A percentile compares a stretch with the other conserved stretches of the same genome.
These are phyloP conservation scores for Cheirogaleus medius DNA, from an alignment of 2,113 vertebrate genomes.

Conservation along the genomic window DNA sequence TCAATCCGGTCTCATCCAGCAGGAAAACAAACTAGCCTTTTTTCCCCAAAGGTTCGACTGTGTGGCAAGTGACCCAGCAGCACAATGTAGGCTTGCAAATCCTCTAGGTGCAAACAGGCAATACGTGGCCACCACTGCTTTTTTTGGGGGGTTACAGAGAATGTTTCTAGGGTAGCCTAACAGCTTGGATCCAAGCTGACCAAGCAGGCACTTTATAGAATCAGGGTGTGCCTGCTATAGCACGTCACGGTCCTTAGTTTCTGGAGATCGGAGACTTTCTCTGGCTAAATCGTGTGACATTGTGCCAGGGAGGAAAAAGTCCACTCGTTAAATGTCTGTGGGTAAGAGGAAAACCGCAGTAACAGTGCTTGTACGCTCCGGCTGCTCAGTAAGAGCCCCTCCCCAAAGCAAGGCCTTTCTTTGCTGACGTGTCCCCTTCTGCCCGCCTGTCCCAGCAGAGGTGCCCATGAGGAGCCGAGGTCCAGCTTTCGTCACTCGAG, in stretches of 20 bases:
- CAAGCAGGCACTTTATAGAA: neutral
- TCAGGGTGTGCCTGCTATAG: neutral
- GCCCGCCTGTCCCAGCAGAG: neutral
- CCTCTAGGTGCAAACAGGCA: neutral
- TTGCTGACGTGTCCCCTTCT: neutral
- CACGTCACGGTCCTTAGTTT: fast-evolving
- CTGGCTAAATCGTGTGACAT: no score
- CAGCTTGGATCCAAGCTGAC: neutral
- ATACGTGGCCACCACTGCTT: fast-evolving
- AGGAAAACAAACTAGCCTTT: neutral
- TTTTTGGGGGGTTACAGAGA: neutral
- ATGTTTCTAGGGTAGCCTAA: neutral
- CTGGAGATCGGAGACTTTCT: neutral
- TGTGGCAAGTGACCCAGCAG: fast-evolving
- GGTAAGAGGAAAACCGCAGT: no score
- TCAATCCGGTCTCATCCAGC: neutral
- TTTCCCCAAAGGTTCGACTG: fast-evolving
- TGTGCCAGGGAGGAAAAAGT: neutral
- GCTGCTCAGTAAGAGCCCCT: fast-evolving
- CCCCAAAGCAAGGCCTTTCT: neutral
- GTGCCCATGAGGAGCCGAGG: neutral
- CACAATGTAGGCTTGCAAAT: no score
- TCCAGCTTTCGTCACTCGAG: neutral
- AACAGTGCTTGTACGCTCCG: fast-evolving
- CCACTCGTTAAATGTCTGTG: neutral